phyloP scores from a whole-genome alignment of 2,888 invertebrate species.

The Andrena fulva region DNA sequence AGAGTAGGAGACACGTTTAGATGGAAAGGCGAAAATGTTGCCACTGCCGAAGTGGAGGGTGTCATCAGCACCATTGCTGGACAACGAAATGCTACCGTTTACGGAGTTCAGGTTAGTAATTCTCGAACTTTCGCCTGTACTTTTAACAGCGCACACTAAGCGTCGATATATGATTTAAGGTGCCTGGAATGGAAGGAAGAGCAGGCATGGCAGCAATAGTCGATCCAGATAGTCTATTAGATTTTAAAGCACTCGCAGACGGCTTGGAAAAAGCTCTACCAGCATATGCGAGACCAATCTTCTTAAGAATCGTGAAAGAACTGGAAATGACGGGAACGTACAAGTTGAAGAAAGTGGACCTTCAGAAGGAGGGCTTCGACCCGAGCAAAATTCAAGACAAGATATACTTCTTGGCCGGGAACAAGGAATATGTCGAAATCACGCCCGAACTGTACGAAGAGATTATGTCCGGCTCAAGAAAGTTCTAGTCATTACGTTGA shows the following conservation, averaged over 20 bases:
- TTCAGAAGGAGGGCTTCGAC: constrained; percentile 88
- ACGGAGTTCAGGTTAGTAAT: constrained; percentile 92
- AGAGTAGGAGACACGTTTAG: constrained; percentile 88
- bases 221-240: constrained; percentile 85
- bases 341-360: constrained; percentile 88
- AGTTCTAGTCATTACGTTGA: constrained; percentile 76
- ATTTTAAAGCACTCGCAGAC: constrained; percentile 84
- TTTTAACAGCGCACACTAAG: neutral
- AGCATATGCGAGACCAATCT: constrained; percentile 88
- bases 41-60: constrained; percentile 89
- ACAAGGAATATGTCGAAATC: constrained; percentile 88
- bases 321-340: constrained; percentile 89
- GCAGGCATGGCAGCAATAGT: constrained; percentile 90
- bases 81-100: constrained; percentile 95
- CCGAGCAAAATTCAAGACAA: constrained; percentile 85
- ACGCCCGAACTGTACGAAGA: constrained; percentile 85
- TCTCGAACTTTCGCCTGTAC: neutral
- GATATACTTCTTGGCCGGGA: constrained; percentile 85
- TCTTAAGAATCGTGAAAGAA: constrained; percentile 87
- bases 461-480: constrained; percentile 85
- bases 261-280: constrained; percentile 86
- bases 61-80: constrained; percentile 86
- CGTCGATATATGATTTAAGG: constrained; percentile 71
- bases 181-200: constrained; percentile 86
- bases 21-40: constrained; percentile 90